A percentile compares a stretch with the other conserved stretches of the same genome.
Evolutionary conservation across 1,140 invertebrate species (phyloP).

Genomic region (Diachasmimorpha longicaudata): DNA sequence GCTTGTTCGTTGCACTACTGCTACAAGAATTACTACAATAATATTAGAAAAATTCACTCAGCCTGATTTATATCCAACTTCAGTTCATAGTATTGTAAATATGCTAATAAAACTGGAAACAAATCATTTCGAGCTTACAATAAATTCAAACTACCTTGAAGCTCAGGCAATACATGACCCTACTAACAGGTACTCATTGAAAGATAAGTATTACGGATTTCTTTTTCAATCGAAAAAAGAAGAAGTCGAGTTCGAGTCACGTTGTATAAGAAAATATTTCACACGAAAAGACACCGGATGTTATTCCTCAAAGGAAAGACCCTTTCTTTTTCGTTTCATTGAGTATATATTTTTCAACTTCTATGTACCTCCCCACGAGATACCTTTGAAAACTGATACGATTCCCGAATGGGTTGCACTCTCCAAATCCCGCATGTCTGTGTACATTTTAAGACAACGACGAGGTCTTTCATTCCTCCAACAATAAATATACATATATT

Average conservation of each 20-base stretch:
- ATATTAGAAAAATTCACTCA: too few species aligned
- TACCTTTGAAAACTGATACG: constrained; percentile 34
- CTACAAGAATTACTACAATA: too few species aligned
- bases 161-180: too few species aligned
- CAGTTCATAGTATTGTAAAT: too few species aligned
- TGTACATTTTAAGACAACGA: constrained; percentile 7
- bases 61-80: too few species aligned
- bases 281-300: not conserved
- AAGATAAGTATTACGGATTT: not conserved
- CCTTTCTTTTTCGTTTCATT: not conserved
- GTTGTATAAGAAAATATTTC: not conserved
- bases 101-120: too few species aligned
- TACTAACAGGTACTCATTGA: too few species aligned
- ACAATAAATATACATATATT: not conserved
- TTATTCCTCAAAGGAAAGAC: not conserved
- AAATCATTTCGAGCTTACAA: too few species aligned
- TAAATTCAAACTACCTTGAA: too few species aligned
- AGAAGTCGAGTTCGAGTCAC: not conserved
- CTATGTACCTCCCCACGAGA: not conserved
- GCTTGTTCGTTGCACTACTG: too few species aligned
- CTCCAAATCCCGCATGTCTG: constrained; percentile 20
- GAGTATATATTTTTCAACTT: not conserved
- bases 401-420: not conserved
- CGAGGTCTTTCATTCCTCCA: not conserved
- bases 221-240: not conserved